Evolutionary conservation across 2,888 invertebrate species (phyloP), one percentile per base, ranked within the genome.

Genomic region (Anoplius nigerrimus): DNA sequence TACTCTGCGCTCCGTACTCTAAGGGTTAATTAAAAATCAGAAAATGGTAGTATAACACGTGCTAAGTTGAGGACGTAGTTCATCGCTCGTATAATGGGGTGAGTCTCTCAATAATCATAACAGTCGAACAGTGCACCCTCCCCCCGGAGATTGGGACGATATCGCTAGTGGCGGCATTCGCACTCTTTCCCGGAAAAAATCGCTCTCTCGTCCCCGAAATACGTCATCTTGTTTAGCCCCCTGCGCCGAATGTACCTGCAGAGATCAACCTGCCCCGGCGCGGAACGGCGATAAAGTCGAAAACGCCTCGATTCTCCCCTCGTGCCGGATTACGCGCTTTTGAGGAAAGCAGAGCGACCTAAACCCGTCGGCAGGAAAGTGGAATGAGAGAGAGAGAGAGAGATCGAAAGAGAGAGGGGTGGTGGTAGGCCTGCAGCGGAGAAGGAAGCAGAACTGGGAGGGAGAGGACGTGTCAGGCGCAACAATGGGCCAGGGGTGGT

Each of bases 251-350:
- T 48, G 85, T 85, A 87, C 88, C 87, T 88, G 87, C 81, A 79
- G 79, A 80, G 82, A 81, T 83, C 83, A 88, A 88, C 88, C 88
- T 88, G 88, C 78, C 80, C 71, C 81, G n/a, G 74, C 80, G 70
- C 81, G 75, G 56, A 67, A 70, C 74, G 75, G 59, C 79, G 69
- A 81, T 83, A 83, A 85, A 85, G 82, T 86, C 83, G 77, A 81
- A 18, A 86, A 77, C 79, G 80, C 79, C 82, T 75, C 79, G 80
- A 76, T 79, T 80, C 79, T 79, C 86, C 86, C 86, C 81, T 82
- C 80, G 74, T 80, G 80, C 83, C 82, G 86, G 86, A 88, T 87
- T 86, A 87, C 84, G 83, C 81, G 84, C 82, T 85, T 85, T 83
- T 83, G 82, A 83, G 73, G 76, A 84, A 85, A 84, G 83, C 34